Evolutionary conservation across 1,140 invertebrate genomes (phyloP), one percentile per base, ranked within the genome.

Genomic region (Monochamus saltuarius): DNA sequence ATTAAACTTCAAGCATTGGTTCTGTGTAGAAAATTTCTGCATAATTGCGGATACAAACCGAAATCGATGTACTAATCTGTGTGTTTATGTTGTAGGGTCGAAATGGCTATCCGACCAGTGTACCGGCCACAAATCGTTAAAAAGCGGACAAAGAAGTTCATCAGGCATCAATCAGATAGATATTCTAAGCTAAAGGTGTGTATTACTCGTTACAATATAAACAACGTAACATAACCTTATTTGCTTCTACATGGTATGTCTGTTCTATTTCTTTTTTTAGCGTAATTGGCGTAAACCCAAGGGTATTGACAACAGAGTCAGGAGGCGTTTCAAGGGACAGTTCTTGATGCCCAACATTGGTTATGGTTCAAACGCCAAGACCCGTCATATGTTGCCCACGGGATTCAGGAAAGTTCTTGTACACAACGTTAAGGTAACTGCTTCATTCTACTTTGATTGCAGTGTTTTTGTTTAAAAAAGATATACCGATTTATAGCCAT

Each of bases 301-400:
- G 77, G 73, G 98, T 97, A 99, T 99, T 84, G 98, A 99, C 81
- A 99, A 99, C 87, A 88, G 97, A 83, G 97, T 99, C 8, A 87
- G 98, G 67, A 89, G 97, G 74, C 86, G 95, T 66, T 99, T 99
- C 83, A 99, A 99, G 88, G 98, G 98, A 19, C 95, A 98, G 77
- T 96, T 91, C 75, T 82, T 94, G 80, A 99, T 99, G 97, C 98
- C 98, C 42, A 97, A 91, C 74, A 98, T 99, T 82, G 98, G 97
- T 89, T 99, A 98, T 80, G 97, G 98, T 73, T 94, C 94, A 65
- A 92, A 90, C 75, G 91, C 93, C 75, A 92, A 90, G 71, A 97
- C 95, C 38, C 89, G 88, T 77, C 95, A 99, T 77, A 93, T 99
- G 88, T 86, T 98, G 39, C 97, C 96, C 40, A 98, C 94, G 80